Evolutionary conservation across 2,888 invertebrate genomes (phyloP).

Genomic region (Stramonita haemastoma): DNA sequence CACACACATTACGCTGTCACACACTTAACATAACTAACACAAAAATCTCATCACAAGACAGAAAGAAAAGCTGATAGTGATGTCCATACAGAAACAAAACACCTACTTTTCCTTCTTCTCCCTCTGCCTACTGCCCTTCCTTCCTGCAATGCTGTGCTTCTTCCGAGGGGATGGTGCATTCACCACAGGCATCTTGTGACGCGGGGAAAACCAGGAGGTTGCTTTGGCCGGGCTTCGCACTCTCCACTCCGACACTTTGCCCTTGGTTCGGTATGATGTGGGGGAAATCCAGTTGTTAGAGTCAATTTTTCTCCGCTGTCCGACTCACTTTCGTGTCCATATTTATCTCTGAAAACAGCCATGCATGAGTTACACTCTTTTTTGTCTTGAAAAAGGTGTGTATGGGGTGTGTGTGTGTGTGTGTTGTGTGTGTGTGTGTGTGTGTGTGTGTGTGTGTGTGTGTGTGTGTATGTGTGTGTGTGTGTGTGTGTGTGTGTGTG

Average conservation of each 20-base stretch:
- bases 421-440: no score
- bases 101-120: not conserved
- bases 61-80: not conserved
- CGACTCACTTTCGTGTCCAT: slow-evolving; percentile 46
- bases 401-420: no score
- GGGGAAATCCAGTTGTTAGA: slow-evolving; percentile 5
- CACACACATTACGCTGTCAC: no score
- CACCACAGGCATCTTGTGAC: slow-evolving; percentile 11
- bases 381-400: no score
- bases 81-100: not conserved
- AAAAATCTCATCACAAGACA: no score
- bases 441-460: no score
- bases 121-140: not conserved
- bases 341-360: slow-evolving; percentile 50
- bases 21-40: no score
- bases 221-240: slow-evolving; percentile 30
- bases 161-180: not conserved
- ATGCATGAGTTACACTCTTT: no score
- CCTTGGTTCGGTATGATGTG: slow-evolving; percentile 16
- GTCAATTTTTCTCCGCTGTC: slow-evolving; percentile 40
- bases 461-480: no score
- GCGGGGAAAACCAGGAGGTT: slow-evolving; percentile 21
- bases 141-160: not conserved
- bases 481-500: no score
- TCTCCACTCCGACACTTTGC: slow-evolving; percentile 45